Evolutionary conservation across 2,113 vertebrate species (phyloP).

Genomic region (Ia io): DNA sequence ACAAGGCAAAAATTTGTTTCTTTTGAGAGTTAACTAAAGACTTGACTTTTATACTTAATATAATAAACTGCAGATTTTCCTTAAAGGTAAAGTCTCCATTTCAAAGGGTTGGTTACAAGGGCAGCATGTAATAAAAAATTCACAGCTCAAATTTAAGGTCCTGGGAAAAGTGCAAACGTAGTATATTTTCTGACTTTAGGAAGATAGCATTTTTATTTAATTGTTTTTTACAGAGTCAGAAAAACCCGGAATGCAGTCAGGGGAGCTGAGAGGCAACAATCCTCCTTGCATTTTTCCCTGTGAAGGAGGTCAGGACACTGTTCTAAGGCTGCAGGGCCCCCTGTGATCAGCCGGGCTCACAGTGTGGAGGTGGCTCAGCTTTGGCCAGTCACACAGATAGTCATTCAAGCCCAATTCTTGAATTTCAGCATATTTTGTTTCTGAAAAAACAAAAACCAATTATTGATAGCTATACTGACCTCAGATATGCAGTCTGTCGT

Average conservation of each 20-base stretch:
- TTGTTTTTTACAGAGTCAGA: neutral
- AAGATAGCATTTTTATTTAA: neutral
- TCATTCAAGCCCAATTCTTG: slow-evolving; percentile 17
- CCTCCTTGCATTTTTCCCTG: neutral
- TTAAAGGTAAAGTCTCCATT: slow-evolving; percentile 21
- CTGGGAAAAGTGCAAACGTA: neutral
- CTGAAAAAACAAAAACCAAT: slow-evolving; percentile 50
- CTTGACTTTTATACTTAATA: neutral
- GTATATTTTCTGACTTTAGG: neutral
- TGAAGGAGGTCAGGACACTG: neutral
- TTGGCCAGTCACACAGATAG: neutral
- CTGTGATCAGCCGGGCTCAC: neutral
- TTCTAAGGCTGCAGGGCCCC: neutral
- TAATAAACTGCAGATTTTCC: neutral
- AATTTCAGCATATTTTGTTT: slow-evolving; percentile 50
- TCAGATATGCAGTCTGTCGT: neutral
- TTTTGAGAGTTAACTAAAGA: neutral
- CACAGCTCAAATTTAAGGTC: neutral
- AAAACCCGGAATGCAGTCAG: neutral
- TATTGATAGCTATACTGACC: neutral
- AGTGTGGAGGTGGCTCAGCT: neutral
- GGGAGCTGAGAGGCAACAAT: neutral
- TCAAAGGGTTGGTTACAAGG: neutral
- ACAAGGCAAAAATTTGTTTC: neutral
- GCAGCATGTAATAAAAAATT: neutral